Evolutionary conservation across 2,797 vertebrate species (phyloP).

Genomic region (Sebastes diaconus): DNA sequence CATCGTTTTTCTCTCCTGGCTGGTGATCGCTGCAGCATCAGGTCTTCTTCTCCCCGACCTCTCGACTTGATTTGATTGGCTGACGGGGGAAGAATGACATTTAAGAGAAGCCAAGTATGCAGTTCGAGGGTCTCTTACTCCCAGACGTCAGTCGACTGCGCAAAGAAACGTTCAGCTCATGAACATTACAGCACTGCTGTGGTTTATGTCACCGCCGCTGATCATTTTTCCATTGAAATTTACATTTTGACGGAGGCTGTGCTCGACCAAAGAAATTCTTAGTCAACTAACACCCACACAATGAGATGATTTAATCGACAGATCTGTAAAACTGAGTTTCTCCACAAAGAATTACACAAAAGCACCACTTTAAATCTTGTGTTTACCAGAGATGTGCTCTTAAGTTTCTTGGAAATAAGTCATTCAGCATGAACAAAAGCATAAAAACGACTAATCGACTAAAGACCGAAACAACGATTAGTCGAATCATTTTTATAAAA

Average conservation of each 20-base stretch:
- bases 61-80: constrained; percentile 72
- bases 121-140: constrained; percentile 44
- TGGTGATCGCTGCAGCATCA: constrained; percentile 63
- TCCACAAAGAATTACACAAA: too few relatives aligned
- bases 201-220: background rate
- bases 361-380: too few relatives aligned
- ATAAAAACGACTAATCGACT: too few relatives aligned
- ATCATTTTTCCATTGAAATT: constrained; percentile 12
- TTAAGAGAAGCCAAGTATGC: constrained; percentile 53
- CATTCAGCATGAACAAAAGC: too few relatives aligned
- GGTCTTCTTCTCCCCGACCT: constrained; percentile 53
- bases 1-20: constrained; percentile 61
- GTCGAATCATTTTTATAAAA: fast-evolving
- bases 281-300: too few relatives aligned
- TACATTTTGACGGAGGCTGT: background rate
- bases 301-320: too few relatives aligned
- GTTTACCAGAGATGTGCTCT: too few relatives aligned
- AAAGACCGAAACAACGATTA: too few relatives aligned
- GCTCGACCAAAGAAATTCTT: background rate
- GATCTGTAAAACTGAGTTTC: too few relatives aligned
- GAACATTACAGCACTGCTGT: background rate
- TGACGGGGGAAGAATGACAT: constrained; percentile 57
- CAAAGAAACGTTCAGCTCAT: constrained; percentile 13
- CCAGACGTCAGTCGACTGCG: constrained; percentile 30
- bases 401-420: too few relatives aligned